Evolutionary conservation across 1,140 invertebrate species (phyloP), one percentile per base, ranked within the genome.

Genomic region (Drosophila gunungcola): DNA sequence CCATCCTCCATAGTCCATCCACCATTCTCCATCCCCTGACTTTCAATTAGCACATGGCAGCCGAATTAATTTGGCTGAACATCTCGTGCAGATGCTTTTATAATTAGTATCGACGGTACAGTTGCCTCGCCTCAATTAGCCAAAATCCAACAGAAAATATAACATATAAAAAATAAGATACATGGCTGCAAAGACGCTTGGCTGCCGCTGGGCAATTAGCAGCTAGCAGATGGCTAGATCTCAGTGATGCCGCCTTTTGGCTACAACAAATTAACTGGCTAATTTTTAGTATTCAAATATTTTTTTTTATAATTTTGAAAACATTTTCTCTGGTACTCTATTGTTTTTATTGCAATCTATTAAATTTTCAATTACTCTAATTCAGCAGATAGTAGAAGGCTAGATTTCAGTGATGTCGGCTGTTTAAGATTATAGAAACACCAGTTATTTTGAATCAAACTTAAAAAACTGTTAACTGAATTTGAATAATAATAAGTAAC

Each of bases 71-170:
- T 80, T 75, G 45, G 72, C 57, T 80, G 73, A 45, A 65, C 58
- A 81, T 86, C 75, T 89, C 83, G 83, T 86, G 83, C 79, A 72
- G 57, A 70, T 43, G 61, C 61, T 60, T 60, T 63, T 67, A 74
- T 86, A 89, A 83, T 89, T 86, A 79, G 79, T 62, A 86, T 61
- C 79, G 72, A 79, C 76, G 70, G 72, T 86, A 86, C 83, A 77
- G 76, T 84, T 84, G 81, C 63, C 56, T 73, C 46, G 81, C 67
- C 79, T 77, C 77, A 88, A 83, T 82, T 82, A 88, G 85, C 61
- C 80, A 56, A 36, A 63, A 56, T 56, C 29, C n/a, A 2, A 29
- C 6, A 12, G 43, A 27, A 29, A 51, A 32, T 16, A 27, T 21
- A 45, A 32, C 29, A 29, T 21, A 45, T 27, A 55, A 21, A 41